Base-by-base conservation (phyloP, 2,113 vertebrate genomes). In the Haemorhous mexicanus region DNA sequence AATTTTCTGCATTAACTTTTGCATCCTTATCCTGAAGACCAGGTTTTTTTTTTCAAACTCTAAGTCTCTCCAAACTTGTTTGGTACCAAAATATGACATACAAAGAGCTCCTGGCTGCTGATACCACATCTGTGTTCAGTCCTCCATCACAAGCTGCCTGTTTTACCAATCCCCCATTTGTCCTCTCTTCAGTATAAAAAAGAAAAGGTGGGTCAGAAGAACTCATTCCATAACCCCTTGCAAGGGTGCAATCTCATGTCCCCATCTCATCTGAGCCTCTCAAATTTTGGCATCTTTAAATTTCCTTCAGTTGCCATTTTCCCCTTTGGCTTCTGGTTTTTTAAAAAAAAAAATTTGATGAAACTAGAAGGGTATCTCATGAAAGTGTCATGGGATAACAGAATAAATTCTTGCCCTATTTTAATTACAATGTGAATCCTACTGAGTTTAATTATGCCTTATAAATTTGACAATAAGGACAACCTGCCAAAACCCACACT, bases 391-490 rank as follows among this genome's bases (percentile, higher is more conserved):
- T n/a, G 24, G 52, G 55, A 69, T 44, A 74, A 66, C 12, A 87
- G 49, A 81, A 52, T 7, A 64, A 63, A 56, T 58, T 39, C 55
- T 62, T 82, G 12, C 26, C 24, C 10, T 56, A 14, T 59, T 87
- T 91, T 74, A 95, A 92, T 87, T 84, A 92, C 68, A 73, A 63
- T 0, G 13, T 33, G 41, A 74, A 81, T 82, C 50, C 55, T 90
- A 43, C 69, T 69, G 82, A 69, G 82, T 74, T 93, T 92, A 81
- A 92, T 95, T 92, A 92, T 82, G 46, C 46, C 41, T 32, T 55
- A 81, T 21, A 78, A 81, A 66, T 58, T 58, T 74, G 50, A 74
- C 37, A 81, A 68, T 55, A 66, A 77, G 10, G 50, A 87, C 44
- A 87, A 56, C 18, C 30, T 7, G 7, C 32, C 37, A 49, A 21